Evolutionary conservation across 2,113 vertebrate genomes (phyloP).

Genomic region (Tragelaphus imberbis): DNA sequence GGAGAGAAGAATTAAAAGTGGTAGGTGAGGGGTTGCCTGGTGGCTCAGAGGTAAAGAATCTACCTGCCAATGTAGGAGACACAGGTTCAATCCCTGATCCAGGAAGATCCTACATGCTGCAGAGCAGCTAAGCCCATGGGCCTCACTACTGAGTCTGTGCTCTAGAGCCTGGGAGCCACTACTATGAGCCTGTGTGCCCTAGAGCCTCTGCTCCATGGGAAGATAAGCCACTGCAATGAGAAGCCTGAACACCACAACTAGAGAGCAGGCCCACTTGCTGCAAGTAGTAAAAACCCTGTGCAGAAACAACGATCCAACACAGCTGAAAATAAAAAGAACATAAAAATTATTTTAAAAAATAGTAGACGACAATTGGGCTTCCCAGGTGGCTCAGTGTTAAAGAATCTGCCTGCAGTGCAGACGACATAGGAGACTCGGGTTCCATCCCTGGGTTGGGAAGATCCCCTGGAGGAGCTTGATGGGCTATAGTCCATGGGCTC

Average conservation of each 20-base stretch:
- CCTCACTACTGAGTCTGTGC: neutral
- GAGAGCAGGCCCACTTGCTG: neutral
- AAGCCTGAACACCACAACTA: neutral
- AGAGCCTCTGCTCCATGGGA: neutral
- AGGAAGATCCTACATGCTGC: neutral
- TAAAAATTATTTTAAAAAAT: neutral
- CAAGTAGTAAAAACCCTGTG: neutral
- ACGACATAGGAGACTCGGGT: rapidly evolving
- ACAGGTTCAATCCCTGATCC: neutral
- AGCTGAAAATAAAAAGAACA: neutral
- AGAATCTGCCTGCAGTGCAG: neutral
- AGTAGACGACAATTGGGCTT: neutral
- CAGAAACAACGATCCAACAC: neutral
- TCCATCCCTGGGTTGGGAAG: neutral
- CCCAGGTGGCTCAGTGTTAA: neutral
- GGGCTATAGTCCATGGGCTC: neutral
- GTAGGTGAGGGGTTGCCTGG: neutral
- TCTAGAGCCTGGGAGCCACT: neutral
- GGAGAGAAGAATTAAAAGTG: neutral
- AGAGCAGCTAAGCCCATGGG: neutral
- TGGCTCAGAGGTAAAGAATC: neutral
- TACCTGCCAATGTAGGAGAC: neutral
- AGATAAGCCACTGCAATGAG: neutral
- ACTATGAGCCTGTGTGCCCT: rapidly evolving
- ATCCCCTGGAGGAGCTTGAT: neutral